phyloP scores from a whole-genome alignment of 2,797 vertebrate genomes.

The Eulemur albifrons region DNA sequence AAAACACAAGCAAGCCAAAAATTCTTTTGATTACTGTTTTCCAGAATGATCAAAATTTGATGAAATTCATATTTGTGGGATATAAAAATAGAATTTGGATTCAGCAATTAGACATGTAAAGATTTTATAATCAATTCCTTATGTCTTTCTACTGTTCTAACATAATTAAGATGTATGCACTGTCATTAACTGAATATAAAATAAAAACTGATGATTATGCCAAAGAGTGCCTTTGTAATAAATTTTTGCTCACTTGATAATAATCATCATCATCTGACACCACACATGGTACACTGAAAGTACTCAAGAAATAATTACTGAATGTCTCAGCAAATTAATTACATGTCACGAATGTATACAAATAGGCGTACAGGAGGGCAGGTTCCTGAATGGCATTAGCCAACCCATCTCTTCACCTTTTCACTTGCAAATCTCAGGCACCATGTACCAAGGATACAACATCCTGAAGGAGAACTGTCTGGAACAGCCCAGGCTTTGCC shows the following conservation, averaged over 20 bases:
- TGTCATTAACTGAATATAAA: conserved; percentile 25
- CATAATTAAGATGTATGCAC: background rate
- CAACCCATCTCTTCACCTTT: background rate
- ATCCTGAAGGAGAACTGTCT: background rate
- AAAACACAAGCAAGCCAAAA: background rate
- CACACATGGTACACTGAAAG: background rate
- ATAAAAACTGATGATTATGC: background rate
- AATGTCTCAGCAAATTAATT: background rate
- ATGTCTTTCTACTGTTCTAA: background rate
- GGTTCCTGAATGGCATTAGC: background rate
- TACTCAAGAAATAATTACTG: background rate
- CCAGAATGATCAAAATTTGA: background rate
- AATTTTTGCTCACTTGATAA: background rate
- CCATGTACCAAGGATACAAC: background rate
- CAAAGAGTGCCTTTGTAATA: background rate
- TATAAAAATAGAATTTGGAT: conserved; percentile 11
- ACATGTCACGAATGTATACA: background rate
- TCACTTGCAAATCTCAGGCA: background rate
- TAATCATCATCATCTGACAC: background rate
- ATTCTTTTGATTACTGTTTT: background rate
- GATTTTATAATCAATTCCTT: conserved; percentile 16
- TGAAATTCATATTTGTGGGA: background rate
- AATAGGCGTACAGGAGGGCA: background rate
- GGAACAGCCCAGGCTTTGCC: background rate
- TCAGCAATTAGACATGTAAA: background rate